Conservation (phyloP, 1,140 invertebrate genomes). For the Hylaeus volcanicus region DNA sequence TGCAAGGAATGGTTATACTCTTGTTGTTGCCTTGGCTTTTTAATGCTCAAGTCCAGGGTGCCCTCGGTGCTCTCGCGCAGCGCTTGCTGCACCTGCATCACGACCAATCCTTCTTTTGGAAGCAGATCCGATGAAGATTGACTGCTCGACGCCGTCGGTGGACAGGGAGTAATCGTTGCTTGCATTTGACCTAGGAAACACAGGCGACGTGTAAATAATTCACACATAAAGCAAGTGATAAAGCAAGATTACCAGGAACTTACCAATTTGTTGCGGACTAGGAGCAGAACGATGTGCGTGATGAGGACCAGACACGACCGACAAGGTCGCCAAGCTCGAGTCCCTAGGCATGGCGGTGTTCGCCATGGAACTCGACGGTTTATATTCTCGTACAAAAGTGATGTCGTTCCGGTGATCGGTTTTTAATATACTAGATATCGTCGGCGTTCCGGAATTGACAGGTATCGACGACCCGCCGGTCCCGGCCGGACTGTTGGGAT, state of each 20-base stretch:
- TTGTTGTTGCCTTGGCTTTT: slow-evolving; percentile 85
- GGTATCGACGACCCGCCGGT: slow-evolving; percentile 67
- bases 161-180: slow-evolving; percentile 85
- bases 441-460: slow-evolving; percentile 82
- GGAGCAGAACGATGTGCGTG: slow-evolving; percentile 75
- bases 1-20: slow-evolving; percentile 79
- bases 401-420: slow-evolving; percentile 81
- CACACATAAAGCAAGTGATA: not conserved
- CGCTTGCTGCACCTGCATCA: slow-evolving; percentile 83
- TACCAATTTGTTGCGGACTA: slow-evolving; percentile 77
- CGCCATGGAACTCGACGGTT: slow-evolving; percentile 71
- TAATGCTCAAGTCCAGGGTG: slow-evolving; percentile 90
- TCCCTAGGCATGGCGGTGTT: slow-evolving; percentile 78
- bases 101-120: slow-evolving; percentile 83
- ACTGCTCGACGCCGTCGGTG: slow-evolving; percentile 69
- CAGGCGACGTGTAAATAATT: not conserved
- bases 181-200: slow-evolving; percentile 81
- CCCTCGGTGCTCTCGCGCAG: slow-evolving; percentile 75
- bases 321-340: slow-evolving; percentile 84
- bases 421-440: slow-evolving; percentile 85
- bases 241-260: slow-evolving; percentile 24
- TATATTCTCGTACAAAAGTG: slow-evolving; percentile 81
- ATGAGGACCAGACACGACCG: slow-evolving; percentile 82
- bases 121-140: slow-evolving; percentile 71
- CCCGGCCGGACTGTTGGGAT: slow-evolving; percentile 79